Evolutionary conservation across 2,797 vertebrate genomes (phyloP).

Genomic region (Anas bernieri): DNA sequence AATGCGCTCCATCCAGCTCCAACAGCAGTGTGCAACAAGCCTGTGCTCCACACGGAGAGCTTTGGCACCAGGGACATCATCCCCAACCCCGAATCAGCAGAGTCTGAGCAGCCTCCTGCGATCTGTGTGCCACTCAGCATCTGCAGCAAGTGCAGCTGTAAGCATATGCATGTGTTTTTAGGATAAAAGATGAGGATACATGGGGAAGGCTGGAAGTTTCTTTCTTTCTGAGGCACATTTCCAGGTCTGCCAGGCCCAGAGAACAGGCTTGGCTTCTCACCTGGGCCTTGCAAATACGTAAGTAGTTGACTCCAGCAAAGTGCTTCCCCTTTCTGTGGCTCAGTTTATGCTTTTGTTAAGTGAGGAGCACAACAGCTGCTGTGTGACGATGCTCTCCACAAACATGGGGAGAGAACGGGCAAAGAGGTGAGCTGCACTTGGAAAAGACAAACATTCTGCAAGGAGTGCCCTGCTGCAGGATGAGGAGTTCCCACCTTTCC

Average conservation of each 20-base stretch:
- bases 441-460: background rate
- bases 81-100: background rate
- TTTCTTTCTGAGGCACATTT: background rate
- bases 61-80: background rate
- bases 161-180: background rate
- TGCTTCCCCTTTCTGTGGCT: background rate
- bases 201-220: rapidly evolving
- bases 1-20: background rate
- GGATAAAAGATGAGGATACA: background rate
- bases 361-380: background rate
- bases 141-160: background rate
- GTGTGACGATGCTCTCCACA: background rate
- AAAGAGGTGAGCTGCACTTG: background rate
- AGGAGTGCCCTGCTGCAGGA: background rate
- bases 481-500: background rate
- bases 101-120: background rate
- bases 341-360: background rate
- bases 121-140: background rate
- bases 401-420: background rate
- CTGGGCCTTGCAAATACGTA: background rate
- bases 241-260: background rate
- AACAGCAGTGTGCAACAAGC: background rate
- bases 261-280: background rate
- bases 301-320: background rate
- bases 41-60: background rate